These are phyloP conservation scores for human (Homo sapiens) DNA, from an alignment of 2,113 vertebrate species.

Conservation along the genomic window GRCh38 chr5:112654501-112655000, in stretches of 20 bases:
- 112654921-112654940: background rate
- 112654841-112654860: background rate
- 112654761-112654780: conserved; percentile 17
- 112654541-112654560: too few relatives aligned
- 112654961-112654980: background rate
- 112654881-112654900: background rate
- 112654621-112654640: too few relatives aligned
- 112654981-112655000: background rate
- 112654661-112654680: too few relatives aligned
- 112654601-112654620: too few relatives aligned
- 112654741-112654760: background rate
- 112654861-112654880: background rate
- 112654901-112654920: background rate
- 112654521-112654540: too few relatives aligned
- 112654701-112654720: conserved; percentile 8
- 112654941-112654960: background rate
- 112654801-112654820: background rate
- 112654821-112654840: background rate
- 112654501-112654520: too few relatives aligned
- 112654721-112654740: conserved; percentile 50
- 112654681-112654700: too few relatives aligned
- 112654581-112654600: too few relatives aligned
- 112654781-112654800: conserved; percentile 27
- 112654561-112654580: too few relatives aligned
- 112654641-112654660: too few relatives aligned